Percentiles rank a stretch among this genome's conserved stretches.
Evolutionary conservation across 2,888 invertebrate genomes (phyloP).

Genomic region (Branchellion lobata): DNA sequence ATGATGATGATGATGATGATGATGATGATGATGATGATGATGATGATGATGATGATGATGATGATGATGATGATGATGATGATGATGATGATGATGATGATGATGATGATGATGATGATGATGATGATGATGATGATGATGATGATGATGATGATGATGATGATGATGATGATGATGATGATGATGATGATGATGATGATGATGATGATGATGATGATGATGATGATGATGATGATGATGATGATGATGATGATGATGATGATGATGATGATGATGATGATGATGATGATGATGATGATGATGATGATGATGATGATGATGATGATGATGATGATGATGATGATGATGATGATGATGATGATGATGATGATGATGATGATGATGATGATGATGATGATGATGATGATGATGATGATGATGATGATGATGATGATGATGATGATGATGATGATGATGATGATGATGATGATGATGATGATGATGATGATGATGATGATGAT

Average conservation of each 20-base stretch:
- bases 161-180: conserved; percentile 11
- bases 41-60: neutral
- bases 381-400: neutral
- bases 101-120: conserved; percentile 7
- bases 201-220: conserved; percentile 10
- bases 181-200: neutral
- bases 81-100: neutral
- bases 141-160: neutral
- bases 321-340: neutral
- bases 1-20: neutral
- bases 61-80: conserved; percentile 14
- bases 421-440: neutral
- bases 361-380: conserved; percentile 4
- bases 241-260: neutral
- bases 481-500: neutral
- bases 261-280: conserved; percentile 17
- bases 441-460: conserved; percentile 10
- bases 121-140: conserved; percentile 4
- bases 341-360: conserved; percentile 7
- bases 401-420: conserved; percentile 11
- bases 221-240: conserved; percentile 2
- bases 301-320: conserved; percentile 14
- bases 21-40: conserved; percentile 17
- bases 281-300: neutral
- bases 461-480: conserved; percentile 2